Base-by-base conservation (phyloP, 2,888 invertebrate genomes). In the Phorcus lineatus region DNA sequence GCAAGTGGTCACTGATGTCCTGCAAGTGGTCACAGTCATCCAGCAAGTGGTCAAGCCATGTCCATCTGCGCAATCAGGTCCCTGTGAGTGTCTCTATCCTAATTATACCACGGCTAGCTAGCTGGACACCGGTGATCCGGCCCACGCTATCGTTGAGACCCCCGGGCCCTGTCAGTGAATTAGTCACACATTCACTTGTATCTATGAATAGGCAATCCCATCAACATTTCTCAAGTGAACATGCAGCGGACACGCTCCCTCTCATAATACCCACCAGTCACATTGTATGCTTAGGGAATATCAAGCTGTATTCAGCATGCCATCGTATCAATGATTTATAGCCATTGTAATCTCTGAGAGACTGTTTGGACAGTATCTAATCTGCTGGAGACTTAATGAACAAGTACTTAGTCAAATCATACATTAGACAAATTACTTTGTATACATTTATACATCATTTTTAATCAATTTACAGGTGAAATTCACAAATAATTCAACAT, bases 121-220 rank as follows among this genome's bases (percentile, higher is more conserved):
- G 24, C 28, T 62, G 28, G 13, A 19, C 28, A 24, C 28, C 62
- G 28, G 13, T 24, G 16, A 28, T 28, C 62, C 24, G 16, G 62
- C 62, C 62, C 17, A 28, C 62, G 28, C 28, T 28, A 62, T 62
- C 62, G 17, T 13, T 19, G 9, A 17, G 2, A 17, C 62, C 62
- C 62, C 9, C 16, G 28, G 62, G 62, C 62, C 24, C 28, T 28
- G 17, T 28, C 6, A 24, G 28, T 3, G 28, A 24, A 62, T 62
- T 62, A 62, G 62, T 62, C 62, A 62, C 62, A 62, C 28, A 22
- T 62, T 28, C 28, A 16, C 62, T 62, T 24, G 62, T 28, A 62
- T 62, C 62, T 28, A 62, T 62, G 62, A 62, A 62, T 62, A 62
- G 62, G 62, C 62, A 62, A 62, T 62, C 62, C 24, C 24, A 62